Conservation (phyloP, 37 sponge, comb jelly and placozoan species). For the Diacarnus erythraeanus region DNA sequence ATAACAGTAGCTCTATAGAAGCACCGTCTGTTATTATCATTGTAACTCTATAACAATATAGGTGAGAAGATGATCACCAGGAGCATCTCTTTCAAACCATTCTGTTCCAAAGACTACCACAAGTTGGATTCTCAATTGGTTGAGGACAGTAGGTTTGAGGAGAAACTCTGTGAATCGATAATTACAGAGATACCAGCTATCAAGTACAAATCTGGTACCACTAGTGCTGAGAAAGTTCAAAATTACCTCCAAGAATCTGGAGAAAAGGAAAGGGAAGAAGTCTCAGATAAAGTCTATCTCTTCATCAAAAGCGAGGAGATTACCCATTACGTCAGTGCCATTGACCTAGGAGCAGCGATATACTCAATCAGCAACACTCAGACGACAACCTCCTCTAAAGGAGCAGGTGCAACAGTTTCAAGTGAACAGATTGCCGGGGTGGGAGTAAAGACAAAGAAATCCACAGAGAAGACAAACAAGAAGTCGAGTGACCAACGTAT, state of each 20-base stretch:
- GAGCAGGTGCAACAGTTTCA: neutral
- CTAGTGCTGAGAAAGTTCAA: neutral
- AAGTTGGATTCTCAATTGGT: neutral
- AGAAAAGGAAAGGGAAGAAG: neutral
- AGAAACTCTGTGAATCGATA: neutral
- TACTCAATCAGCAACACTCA: neutral
- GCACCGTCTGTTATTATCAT: neutral
- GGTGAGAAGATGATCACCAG: neutral
- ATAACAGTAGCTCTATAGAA: neutral
- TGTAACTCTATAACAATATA: too few species aligned
- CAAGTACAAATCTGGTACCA: neutral
- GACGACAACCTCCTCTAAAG: neutral
- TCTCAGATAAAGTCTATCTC: neutral
- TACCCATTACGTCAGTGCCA: neutral
- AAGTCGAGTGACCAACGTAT: neutral
- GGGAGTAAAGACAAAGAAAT: neutral
- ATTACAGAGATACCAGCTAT: neutral
- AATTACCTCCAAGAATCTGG: neutral
- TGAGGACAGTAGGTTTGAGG: neutral
- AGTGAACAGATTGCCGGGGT: neutral
- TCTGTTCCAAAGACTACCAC: neutral
- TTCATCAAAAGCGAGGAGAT: neutral
- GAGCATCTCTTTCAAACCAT: constrained; percentile 1
- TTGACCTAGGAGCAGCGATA: neutral
- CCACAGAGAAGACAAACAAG: neutral